These are phyloP conservation scores for Agrotis clavis DNA, from an alignment of 2,888 invertebrate species.

Conservation along the genomic window DNA sequence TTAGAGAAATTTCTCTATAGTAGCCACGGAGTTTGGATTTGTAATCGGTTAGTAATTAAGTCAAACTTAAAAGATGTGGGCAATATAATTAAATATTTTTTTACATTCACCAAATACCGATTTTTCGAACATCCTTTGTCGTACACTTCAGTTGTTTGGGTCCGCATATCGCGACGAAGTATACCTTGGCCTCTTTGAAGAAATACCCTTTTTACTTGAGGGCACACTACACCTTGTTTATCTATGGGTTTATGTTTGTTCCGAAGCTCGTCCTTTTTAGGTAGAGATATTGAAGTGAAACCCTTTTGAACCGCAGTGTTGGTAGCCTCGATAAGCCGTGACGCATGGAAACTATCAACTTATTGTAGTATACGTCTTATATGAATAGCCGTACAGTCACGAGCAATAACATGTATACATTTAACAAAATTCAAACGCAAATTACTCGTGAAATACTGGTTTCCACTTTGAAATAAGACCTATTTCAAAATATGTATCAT, in stretches of 20 bases:
- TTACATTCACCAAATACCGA: not conserved
- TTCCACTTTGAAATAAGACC: no score
- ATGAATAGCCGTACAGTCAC: no score
- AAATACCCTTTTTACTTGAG: constrained; percentile 45
- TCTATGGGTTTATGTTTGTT: constrained; percentile 44
- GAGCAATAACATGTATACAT: no score
- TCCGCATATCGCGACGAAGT: not conserved
- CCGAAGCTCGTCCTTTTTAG: constrained; percentile 30
- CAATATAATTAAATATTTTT: no score
- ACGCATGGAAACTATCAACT: not conserved
- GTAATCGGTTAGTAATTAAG: no score
- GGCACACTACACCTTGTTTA: constrained; percentile 42
- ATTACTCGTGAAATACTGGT: no score
- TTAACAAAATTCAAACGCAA: no score
- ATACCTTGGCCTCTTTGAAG: constrained; percentile 29
- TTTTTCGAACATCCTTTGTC: not conserved
- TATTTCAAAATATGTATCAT: no score
- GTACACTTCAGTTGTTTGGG: not conserved
- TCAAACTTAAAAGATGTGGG: no score
- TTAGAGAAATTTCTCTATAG: no score
- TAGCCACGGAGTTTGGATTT: no score
- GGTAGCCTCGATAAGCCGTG: constrained; percentile 23
- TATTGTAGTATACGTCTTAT: constrained; percentile 9
- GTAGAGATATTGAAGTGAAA: constrained; percentile 5
- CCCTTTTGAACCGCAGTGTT: constrained; percentile 17